A percentile compares a stretch with the other conserved stretches of the same genome.
Evolutionary conservation across 1,140 invertebrate species (phyloP).

Genomic region (Zaprionus taronus): DNA sequence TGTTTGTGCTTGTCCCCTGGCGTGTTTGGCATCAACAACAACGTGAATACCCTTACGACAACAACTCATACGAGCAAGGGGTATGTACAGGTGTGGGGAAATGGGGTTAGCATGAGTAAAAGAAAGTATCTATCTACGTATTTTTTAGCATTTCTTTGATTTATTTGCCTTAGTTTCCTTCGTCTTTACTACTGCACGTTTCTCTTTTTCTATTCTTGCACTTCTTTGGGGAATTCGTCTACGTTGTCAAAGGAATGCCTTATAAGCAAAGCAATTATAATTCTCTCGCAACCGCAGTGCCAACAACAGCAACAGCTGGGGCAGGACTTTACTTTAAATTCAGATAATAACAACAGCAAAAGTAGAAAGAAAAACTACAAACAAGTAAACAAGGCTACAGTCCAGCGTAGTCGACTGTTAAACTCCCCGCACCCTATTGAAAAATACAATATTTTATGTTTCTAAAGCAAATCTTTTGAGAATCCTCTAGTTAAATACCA

Average conservation of each 20-base stretch:
- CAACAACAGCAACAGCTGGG: constrained; percentile 30
- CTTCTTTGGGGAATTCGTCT: constrained; percentile 56
- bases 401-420: too few relatives aligned
- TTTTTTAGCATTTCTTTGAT: constrained; percentile 29
- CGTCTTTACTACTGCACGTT: constrained; percentile 39
- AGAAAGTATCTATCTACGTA: constrained; percentile 14
- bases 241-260: constrained; percentile 32
- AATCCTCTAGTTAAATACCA: neutral
- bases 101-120: neutral
- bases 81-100: neutral
- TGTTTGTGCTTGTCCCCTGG: neutral
- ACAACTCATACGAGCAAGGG: constrained; percentile 19
- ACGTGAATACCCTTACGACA: neutral
- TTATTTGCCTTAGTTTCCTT: constrained; percentile 73
- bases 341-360: constrained; percentile 38
- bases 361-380: constrained; percentile 2
- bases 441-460: too few relatives aligned
- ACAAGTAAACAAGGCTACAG: too few relatives aligned
- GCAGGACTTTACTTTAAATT: neutral
- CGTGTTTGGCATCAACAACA: constrained; percentile 9
- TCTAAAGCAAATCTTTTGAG: neutral
- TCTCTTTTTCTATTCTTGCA: constrained; percentile 53
- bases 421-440: too few relatives aligned
- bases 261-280: constrained; percentile 71
- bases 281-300: constrained; percentile 41